Conservation (phyloP, 1,140 invertebrate species). For the Piezodorus guildinii region DNA sequence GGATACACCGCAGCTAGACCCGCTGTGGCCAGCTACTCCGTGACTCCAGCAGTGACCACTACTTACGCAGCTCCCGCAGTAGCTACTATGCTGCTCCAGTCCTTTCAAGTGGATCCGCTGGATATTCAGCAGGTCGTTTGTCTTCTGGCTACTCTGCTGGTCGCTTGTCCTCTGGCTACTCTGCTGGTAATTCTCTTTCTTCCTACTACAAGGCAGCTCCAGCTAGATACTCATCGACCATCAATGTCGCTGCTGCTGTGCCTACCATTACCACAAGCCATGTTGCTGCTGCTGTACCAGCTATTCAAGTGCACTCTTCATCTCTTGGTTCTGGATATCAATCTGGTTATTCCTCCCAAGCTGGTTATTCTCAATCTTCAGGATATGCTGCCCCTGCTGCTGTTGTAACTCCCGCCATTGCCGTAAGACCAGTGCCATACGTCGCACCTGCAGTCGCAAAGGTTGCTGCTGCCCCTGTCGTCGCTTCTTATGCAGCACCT, state of each 20-base stretch:
- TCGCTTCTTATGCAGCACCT: conserved; percentile 10
- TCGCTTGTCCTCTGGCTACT: not conserved
- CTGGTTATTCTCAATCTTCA: not conserved
- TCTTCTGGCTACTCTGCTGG: not conserved
- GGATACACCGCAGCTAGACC: conserved; percentile 14
- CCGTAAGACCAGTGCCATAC: not conserved
- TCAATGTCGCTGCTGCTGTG: not conserved
- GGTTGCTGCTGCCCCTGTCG: conserved; percentile 9
- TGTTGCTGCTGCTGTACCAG: not conserved
- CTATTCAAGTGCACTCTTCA: not conserved
- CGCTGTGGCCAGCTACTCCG: conserved; percentile 15
- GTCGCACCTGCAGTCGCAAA: conserved; percentile 8
- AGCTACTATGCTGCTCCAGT: conserved; percentile 18
- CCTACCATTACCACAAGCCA: conserved; percentile 1
- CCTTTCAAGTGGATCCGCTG: conserved; percentile 13
- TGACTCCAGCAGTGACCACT: conserved; percentile 14
- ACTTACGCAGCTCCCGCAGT: conserved; percentile 8
- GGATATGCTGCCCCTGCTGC: not conserved
- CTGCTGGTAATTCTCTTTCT: not conserved
- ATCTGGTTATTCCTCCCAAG: too few species aligned
- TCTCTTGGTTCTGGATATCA: not conserved
- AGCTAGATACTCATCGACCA: not conserved
- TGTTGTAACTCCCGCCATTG: not conserved
- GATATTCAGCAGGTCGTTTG: not conserved
- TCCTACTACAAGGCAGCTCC: not conserved